Percentiles rank a stretch among this genome's conserved stretches.
Evolutionary conservation across 2,888 invertebrate species (phyloP).

Genomic region (Amblyteles armatorius): DNA sequence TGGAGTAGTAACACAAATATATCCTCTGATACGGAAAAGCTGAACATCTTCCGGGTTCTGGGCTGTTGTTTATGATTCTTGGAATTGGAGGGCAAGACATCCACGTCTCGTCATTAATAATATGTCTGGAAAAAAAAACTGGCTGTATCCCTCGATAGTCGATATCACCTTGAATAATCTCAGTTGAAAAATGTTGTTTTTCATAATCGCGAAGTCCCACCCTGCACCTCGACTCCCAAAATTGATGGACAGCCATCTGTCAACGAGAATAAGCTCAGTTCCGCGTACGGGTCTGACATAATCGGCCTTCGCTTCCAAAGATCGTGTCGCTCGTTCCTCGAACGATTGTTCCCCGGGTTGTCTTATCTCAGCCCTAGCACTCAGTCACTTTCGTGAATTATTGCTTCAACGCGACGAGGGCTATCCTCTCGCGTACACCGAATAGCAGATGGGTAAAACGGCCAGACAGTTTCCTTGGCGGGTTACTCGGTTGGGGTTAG

Average conservation of each 20-base stretch:
- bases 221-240: not conserved
- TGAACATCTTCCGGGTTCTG: slow-evolving; percentile 24
- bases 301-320: slow-evolving; percentile 34
- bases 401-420: slow-evolving; percentile 61
- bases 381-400: slow-evolving; percentile 68
- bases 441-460: slow-evolving; percentile 61
- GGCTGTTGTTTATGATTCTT: slow-evolving; percentile 10
- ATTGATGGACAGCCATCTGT: slow-evolving; percentile 5
- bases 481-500: slow-evolving; percentile 61
- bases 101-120: slow-evolving; percentile 26
- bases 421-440: slow-evolving; percentile 48
- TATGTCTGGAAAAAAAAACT: not conserved
- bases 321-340: slow-evolving; percentile 30
- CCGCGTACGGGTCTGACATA: slow-evolving; percentile 9
- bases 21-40: slow-evolving; percentile 16
- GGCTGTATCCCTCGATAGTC: not conserved
- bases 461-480: slow-evolving; percentile 50
- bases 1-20: slow-evolving; percentile 26
- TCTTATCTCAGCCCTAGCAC: slow-evolving; percentile 64
- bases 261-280: slow-evolving; percentile 14
- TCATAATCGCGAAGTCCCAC: not conserved
- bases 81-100: not conserved
- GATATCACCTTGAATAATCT: not conserved
- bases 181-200: not conserved
- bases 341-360: slow-evolving; percentile 55